Conservation (phyloP, 2,113 vertebrate species). For the Nyctibius bracteatus region DNA sequence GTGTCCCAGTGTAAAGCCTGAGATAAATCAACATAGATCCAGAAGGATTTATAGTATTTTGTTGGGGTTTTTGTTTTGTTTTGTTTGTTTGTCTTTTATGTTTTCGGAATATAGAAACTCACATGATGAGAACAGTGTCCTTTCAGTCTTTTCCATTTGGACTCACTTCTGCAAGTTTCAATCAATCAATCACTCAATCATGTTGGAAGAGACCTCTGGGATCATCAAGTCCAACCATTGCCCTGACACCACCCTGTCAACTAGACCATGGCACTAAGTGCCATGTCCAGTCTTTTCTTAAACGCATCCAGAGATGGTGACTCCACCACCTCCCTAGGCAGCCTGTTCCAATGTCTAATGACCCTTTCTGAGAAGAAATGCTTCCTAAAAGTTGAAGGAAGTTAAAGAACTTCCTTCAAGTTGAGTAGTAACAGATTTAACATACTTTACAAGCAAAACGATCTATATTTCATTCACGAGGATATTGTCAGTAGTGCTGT, state of each 20-base stretch:
- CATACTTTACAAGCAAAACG: not conserved
- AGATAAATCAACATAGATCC: not conserved
- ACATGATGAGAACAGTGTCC: not conserved
- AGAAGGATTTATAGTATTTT: not conserved
- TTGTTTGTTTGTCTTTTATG: not conserved
- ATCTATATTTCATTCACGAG: not conserved
- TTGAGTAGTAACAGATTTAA: not conserved
- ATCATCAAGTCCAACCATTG: too few species aligned
- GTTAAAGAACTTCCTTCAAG: not conserved
- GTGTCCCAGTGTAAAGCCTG: not conserved
- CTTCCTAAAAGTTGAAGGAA: too few species aligned
- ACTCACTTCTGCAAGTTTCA: not conserved
- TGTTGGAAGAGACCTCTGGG: too few species aligned
- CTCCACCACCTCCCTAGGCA: too few species aligned
- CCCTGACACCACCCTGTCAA: too few species aligned
- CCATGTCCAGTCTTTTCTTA: too few species aligned
- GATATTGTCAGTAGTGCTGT: not conserved
- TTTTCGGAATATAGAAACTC: not conserved
- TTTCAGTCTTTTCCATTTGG: not conserved
- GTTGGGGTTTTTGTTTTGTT: not conserved
- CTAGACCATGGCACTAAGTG: too few species aligned
- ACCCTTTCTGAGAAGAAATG: too few species aligned
- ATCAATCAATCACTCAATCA: too few species aligned
- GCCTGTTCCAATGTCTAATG: too few species aligned
- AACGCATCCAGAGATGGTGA: too few species aligned